Conservation (phyloP, 2,113 vertebrate genomes). For the Prietella phreatophila region DNA sequence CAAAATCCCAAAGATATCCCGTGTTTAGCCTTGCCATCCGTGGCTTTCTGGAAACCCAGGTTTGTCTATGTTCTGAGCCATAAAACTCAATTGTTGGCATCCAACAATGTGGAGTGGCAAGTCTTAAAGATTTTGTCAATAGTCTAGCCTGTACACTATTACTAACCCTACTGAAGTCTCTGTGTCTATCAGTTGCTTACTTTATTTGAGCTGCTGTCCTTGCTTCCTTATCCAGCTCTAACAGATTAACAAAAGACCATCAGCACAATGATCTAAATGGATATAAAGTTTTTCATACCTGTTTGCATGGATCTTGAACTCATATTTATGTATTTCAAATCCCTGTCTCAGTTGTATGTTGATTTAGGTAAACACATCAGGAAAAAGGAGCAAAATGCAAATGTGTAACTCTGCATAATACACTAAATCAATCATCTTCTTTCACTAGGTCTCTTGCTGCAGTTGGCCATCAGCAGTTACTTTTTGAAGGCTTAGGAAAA, state of each 20-base stretch:
- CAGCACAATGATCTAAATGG: background rate
- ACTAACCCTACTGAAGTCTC: background rate
- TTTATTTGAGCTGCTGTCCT: background rate
- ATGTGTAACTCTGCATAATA: background rate
- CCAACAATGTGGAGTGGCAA: background rate
- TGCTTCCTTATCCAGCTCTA: background rate
- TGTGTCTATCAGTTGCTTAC: background rate
- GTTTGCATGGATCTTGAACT: background rate
- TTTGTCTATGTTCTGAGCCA: background rate
- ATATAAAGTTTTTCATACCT: background rate
- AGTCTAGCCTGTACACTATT: background rate
- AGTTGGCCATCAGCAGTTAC: background rate
- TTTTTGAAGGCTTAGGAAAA: background rate
- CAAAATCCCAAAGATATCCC: background rate
- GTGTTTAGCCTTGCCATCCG: background rate
- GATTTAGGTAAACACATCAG: background rate
- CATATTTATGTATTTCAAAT: background rate
- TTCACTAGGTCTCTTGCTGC: background rate
- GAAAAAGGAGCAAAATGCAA: background rate
- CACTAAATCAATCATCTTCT: background rate
- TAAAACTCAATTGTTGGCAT: background rate
- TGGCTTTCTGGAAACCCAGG: background rate
- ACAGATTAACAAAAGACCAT: background rate
- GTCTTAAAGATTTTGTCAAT: background rate
- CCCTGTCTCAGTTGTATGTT: background rate